phyloP scores from a whole-genome alignment of 2,797 vertebrate species.

The Odontamblyopus lacepedii region DNA sequence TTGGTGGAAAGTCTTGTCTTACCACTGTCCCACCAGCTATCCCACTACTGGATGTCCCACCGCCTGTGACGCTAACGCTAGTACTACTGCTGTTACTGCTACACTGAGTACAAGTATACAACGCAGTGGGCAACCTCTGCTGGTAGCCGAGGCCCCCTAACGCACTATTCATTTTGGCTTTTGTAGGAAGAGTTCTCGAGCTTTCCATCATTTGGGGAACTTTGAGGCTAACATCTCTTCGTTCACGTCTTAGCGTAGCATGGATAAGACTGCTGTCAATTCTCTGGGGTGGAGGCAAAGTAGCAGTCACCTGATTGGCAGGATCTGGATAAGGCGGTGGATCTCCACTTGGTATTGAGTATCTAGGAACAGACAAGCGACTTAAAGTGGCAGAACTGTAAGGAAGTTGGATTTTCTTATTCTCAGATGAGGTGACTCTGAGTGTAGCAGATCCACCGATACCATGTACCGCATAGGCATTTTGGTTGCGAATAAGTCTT shows the following conservation, averaged over 20 bases:
- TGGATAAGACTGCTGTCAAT: slow-evolving; percentile 90
- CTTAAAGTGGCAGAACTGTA: slow-evolving; percentile 96
- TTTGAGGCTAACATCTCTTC: slow-evolving; percentile 88
- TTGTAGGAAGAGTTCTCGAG: slow-evolving; percentile 88
- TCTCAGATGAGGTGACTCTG: slow-evolving; percentile 88
- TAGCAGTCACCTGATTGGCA: slow-evolving; percentile 82
- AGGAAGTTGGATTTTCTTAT: slow-evolving; percentile 92
- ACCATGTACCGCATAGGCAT: slow-evolving; percentile 86
- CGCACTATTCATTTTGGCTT: slow-evolving; percentile 86
- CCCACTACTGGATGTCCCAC: slow-evolving; percentile 73
- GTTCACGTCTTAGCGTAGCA: slow-evolving; percentile 90
- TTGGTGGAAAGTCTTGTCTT: slow-evolving; percentile 83
- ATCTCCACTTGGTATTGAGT: slow-evolving; percentile 93
- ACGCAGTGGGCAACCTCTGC: slow-evolving; percentile 83
- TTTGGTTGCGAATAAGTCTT: slow-evolving; percentile 89
- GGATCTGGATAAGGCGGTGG: slow-evolving; percentile 96
- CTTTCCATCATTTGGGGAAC: slow-evolving; percentile 87
- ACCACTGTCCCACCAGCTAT: slow-evolving; percentile 81
- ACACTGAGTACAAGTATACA: slow-evolving; percentile 97
- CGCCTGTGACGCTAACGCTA: slow-evolving; percentile 71
- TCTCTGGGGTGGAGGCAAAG: slow-evolving; percentile 82
- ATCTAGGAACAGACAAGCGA: slow-evolving; percentile 91
- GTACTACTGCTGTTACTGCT: slow-evolving; percentile 81
- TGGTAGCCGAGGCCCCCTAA: slow-evolving; percentile 83
- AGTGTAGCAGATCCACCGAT: slow-evolving; percentile 92